Conservation (phyloP, 1,140 invertebrate genomes). For the Chrysomallon squamiferum region DNA sequence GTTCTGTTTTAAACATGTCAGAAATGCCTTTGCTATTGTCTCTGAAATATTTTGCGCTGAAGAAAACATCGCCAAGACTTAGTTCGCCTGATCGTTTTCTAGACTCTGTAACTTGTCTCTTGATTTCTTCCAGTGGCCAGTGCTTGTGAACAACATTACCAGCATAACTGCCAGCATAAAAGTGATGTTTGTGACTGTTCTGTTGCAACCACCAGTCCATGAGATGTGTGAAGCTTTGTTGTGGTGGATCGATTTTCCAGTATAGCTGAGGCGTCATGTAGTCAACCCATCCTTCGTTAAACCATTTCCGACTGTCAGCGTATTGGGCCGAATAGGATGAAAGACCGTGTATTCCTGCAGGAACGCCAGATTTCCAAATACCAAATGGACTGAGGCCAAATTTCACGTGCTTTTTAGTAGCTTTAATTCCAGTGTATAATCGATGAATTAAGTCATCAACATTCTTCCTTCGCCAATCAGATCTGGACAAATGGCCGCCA, state of each 20-base stretch:
- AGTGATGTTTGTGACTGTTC: constrained; percentile 29
- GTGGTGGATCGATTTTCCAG: constrained; percentile 52
- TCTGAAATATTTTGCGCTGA: constrained; percentile 49
- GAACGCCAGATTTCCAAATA: constrained; percentile 52
- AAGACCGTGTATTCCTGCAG: constrained; percentile 43
- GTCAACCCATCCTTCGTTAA: constrained; percentile 56
- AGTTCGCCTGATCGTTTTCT: constrained; percentile 15
- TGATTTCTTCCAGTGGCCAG: constrained; percentile 45
- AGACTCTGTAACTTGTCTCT: constrained; percentile 44
- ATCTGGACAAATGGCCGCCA: constrained; percentile 41
- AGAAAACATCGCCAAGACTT: constrained; percentile 48
- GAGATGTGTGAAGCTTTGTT: constrained; percentile 51
- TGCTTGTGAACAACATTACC: constrained; percentile 26
- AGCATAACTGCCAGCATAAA: constrained; percentile 45
- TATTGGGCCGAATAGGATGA: constrained; percentile 45
- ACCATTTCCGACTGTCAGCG: constrained; percentile 55
- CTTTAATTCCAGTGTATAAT: constrained; percentile 36
- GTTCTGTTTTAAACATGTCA: constrained; percentile 23
- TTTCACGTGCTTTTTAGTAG: constrained; percentile 39
- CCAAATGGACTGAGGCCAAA: constrained; percentile 59
- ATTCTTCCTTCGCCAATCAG: constrained; percentile 54
- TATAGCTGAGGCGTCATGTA: constrained; percentile 57
- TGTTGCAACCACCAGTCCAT: constrained; percentile 56
- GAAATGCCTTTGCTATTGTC: constrained; percentile 43
- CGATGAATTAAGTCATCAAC: constrained; percentile 45